These are phyloP conservation scores for Ophion ventricosus DNA, from an alignment of 2,888 invertebrate genomes.

Conservation along the genomic window DNA sequence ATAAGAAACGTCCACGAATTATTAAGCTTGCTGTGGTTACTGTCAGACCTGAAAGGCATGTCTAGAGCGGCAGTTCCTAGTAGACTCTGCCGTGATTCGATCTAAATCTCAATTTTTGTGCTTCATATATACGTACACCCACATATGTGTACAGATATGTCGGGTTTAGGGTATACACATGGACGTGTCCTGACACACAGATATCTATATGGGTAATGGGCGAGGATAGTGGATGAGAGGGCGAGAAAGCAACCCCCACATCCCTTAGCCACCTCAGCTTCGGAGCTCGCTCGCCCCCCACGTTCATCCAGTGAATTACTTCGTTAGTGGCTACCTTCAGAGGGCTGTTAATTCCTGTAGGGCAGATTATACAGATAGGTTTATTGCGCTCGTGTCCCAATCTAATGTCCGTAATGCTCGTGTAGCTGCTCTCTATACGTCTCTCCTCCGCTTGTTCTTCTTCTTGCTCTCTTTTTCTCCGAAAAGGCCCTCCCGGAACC, in stretches of 20 bases:
- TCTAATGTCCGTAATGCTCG: slow-evolving; percentile 83
- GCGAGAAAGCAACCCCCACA: slow-evolving; percentile 64
- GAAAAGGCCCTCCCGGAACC: slow-evolving; percentile 24
- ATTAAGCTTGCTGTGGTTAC: slow-evolving; percentile 70
- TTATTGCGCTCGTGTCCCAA: slow-evolving; percentile 83
- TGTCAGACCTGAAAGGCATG: slow-evolving; percentile 35
- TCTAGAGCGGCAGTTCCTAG: slow-evolving; percentile 62
- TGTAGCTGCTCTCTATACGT: slow-evolving; percentile 73
- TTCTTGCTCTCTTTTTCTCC: slow-evolving; percentile 59
- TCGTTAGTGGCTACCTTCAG: slow-evolving; percentile 84
- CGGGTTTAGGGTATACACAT: slow-evolving; percentile 22
- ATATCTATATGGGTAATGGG: slow-evolving; percentile 23
- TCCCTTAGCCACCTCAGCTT: slow-evolving; percentile 63
- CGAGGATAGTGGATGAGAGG: slow-evolving; percentile 57
- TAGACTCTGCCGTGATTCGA: slow-evolving; percentile 78
- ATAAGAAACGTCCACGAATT: slow-evolving; percentile 65
- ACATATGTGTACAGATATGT: slow-evolving; percentile 1
- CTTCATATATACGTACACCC: slow-evolving; percentile 65
- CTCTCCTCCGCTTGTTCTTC: slow-evolving; percentile 62
- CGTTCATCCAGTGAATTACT: slow-evolving; percentile 83
- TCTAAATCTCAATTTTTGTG: slow-evolving; percentile 81
- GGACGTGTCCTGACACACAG: slow-evolving; percentile 33
- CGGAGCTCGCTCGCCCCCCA: slow-evolving; percentile 72
- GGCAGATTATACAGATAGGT: slow-evolving; percentile 84
- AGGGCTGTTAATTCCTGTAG: slow-evolving; percentile 84